Base-by-base conservation (phyloP, 2,797 vertebrate species). In the Cirrhinus molitorella region DNA sequence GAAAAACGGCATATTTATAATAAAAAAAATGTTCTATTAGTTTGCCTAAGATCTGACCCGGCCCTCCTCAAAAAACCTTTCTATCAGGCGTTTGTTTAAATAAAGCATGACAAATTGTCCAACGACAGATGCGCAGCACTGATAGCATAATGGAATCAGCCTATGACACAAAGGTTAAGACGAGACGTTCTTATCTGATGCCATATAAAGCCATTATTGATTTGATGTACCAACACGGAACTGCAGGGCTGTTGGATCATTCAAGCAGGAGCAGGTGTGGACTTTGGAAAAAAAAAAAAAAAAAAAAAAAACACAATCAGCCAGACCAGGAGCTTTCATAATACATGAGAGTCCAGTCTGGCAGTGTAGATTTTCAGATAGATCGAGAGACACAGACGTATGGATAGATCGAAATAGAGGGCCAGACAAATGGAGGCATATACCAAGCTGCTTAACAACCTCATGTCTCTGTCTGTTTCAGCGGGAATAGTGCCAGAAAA, bases 101-200 rank as follows among this genome's bases (percentile, higher is more conserved):
- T 63, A 71, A 83, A 78, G 40, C 53, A 16, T 78, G 82, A 83
- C 65, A 83, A 83, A 83, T 47, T 78, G 40, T 70, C 9, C 31
- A 78, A 70, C 53, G 70, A 71, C 73, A 83, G 74, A 83, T 61
- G 51, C 11, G 40, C 43, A 31, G 53, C 28, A 61, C 74, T 49
- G 74, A 78, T 83, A 83, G 66, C 66, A 37, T 83, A 61, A 83
- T 40, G 28, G 43, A 78, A 70, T 77, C 81, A 57, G 34, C 34
- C 78, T 43, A 68, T 70, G 51, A 31, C 37, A 59, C n/a, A 2
- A 28, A 71, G 65, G 65, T 83, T 83, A 68, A 59, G 53, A 78
- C 21, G 55, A 37, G 28, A 55, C 14, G 8, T 70, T 83, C 51
- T 83, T 77, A 83, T 78, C 82, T 78, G 82, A 71, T 83, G 43